These are phyloP conservation scores for Aspidapion aeneum DNA, from an alignment of 2,888 invertebrate genomes.

Conservation along the genomic window DNA sequence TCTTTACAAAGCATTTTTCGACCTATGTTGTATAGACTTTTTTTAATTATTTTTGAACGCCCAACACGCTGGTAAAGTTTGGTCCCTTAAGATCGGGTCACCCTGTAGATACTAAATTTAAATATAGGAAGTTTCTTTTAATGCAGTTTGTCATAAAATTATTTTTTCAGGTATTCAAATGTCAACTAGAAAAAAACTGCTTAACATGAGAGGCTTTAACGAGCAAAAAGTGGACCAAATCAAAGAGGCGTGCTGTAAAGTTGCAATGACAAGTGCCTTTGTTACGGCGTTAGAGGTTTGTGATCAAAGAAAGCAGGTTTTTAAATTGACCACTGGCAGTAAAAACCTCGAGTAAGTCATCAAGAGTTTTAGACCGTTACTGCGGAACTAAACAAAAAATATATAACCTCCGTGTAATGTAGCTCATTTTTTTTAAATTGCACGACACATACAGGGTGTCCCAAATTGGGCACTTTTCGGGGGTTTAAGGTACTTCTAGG, in stretches of 20 bases:
- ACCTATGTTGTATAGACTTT: no score
- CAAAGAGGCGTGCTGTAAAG: conserved; percentile 70
- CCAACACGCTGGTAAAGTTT: no score
- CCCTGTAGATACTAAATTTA: no score
- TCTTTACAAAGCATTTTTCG: no score
- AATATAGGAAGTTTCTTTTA: neutral
- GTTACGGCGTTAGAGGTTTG: conserved; percentile 72
- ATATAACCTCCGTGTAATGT: neutral
- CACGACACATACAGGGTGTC: no score
- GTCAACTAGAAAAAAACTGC: conserved; percentile 70
- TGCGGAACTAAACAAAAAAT: no score
- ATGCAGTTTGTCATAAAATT: neutral
- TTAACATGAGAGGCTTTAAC: conserved; percentile 71
- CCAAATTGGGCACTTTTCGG: no score
- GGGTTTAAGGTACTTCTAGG: no score
- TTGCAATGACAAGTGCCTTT: conserved; percentile 59
- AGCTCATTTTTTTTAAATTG: neutral
- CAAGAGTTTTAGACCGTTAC: neutral
- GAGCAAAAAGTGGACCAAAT: conserved; percentile 68
- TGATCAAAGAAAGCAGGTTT: conserved; percentile 67
- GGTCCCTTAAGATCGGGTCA: no score
- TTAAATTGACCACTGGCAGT: conserved; percentile 66
- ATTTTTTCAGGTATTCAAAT: conserved; percentile 79
- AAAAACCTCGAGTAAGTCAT: conserved; percentile 62
- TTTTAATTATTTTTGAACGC: no score